Conservation (phyloP, 2,888 invertebrate species). For the Folsomia candida region DNA sequence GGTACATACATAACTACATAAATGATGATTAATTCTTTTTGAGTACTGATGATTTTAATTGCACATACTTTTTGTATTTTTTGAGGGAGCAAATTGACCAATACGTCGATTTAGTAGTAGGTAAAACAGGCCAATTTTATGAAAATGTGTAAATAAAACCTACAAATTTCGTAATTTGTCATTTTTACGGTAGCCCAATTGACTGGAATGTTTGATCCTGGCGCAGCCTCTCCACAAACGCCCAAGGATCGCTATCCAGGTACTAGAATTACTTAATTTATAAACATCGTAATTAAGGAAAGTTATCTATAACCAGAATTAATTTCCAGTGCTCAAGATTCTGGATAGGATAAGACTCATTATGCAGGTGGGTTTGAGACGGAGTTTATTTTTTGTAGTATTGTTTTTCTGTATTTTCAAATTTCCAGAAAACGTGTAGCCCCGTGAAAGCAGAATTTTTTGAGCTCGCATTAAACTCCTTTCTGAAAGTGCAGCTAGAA, state of each 20-base stretch:
- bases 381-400: neutral
- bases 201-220: neutral
- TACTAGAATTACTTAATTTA: too few species aligned
- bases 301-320: too few species aligned
- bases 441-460: constrained; percentile 9
- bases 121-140: neutral
- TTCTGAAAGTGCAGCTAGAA: constrained; percentile 11
- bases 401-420: neutral
- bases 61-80: too few species aligned
- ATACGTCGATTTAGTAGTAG: neutral
- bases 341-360: constrained; percentile 23
- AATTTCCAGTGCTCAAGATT: constrained; percentile 17
- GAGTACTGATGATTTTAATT: too few species aligned
- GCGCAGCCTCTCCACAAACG: neutral
- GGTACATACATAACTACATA: too few species aligned
- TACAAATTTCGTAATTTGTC: too few species aligned
- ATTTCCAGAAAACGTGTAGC: constrained; percentile 11
- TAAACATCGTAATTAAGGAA: too few species aligned
- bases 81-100: constrained; percentile 6
- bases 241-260: constrained; percentile 17
- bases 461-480: constrained; percentile 11
- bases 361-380: constrained; percentile 19
- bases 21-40: too few species aligned
- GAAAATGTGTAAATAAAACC: neutral
- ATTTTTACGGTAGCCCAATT: too few species aligned